These are phyloP conservation scores for Microhierax caerulescens DNA, from an alignment of 2,797 vertebrate genomes.

Conservation along the genomic window DNA sequence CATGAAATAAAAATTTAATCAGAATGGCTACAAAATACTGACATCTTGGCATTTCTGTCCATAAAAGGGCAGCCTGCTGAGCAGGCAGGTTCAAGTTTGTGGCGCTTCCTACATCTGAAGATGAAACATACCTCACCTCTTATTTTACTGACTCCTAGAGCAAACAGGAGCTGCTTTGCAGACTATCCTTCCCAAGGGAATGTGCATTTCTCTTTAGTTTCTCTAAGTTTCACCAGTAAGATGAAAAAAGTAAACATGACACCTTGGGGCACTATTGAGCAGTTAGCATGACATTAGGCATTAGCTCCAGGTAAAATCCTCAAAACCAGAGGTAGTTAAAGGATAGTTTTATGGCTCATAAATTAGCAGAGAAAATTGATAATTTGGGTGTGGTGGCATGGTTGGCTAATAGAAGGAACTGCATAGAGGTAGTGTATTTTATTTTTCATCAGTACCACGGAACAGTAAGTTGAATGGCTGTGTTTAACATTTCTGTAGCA, in stretches of 20 bases:
- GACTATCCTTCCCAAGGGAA: neutral
- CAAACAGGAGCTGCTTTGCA: neutral
- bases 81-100: neutral
- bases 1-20: neutral
- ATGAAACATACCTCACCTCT: neutral
- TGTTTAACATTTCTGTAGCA: neutral
- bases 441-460: neutral
- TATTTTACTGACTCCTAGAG: neutral
- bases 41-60: neutral
- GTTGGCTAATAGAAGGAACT: neutral
- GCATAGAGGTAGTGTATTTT: neutral
- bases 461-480: neutral
- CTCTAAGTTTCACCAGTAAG: accelerated
- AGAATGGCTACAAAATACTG: neutral
- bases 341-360: neutral
- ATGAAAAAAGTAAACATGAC: neutral
- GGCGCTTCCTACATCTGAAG: neutral
- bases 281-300: neutral
- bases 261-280: neutral
- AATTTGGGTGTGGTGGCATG: accelerated
- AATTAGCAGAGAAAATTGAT: neutral
- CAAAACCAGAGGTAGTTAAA: neutral
- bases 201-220: neutral
- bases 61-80: neutral
- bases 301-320: neutral